Percentiles rank a stretch among this genome's conserved stretches.
phyloP scores from a whole-genome alignment of 2,888 invertebrate species.

The Mactromeris polynyma region DNA sequence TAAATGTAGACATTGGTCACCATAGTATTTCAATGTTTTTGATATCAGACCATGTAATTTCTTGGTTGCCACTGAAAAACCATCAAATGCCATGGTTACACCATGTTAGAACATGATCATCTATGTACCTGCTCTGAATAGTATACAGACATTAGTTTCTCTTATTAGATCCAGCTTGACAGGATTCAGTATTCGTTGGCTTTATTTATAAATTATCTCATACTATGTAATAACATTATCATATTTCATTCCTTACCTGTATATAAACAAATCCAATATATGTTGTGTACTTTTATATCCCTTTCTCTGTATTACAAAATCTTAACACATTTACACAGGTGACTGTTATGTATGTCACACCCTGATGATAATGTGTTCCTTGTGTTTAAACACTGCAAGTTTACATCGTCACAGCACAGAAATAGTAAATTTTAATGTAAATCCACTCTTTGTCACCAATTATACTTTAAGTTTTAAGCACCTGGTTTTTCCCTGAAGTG shows the following conservation, averaged over 20 bases:
- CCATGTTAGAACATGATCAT: too few species aligned
- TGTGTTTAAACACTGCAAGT: background rate
- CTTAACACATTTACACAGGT: constrained; percentile 6
- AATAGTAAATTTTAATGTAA: background rate
- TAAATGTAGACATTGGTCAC: too few species aligned
- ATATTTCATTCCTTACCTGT: background rate
- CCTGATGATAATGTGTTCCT: background rate
- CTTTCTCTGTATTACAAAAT: constrained; percentile 1
- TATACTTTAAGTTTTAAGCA: background rate
- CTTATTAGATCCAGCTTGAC: too few species aligned
- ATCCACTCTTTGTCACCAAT: background rate
- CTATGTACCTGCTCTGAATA: too few species aligned
- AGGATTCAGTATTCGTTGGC: too few species aligned
- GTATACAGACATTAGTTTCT: too few species aligned
- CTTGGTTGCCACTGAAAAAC: too few species aligned
- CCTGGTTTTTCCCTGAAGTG: background rate
- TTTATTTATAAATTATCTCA: too few species aligned
- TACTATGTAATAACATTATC: background rate
- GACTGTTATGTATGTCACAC: background rate
- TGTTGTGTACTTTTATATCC: background rate
- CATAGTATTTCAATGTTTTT: too few species aligned
- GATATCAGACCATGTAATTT: too few species aligned
- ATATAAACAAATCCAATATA: background rate
- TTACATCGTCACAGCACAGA: background rate
- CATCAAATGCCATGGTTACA: too few species aligned